phyloP scores from a whole-genome alignment of 2,888 invertebrate genomes.

The Himalopsyche japonica region DNA sequence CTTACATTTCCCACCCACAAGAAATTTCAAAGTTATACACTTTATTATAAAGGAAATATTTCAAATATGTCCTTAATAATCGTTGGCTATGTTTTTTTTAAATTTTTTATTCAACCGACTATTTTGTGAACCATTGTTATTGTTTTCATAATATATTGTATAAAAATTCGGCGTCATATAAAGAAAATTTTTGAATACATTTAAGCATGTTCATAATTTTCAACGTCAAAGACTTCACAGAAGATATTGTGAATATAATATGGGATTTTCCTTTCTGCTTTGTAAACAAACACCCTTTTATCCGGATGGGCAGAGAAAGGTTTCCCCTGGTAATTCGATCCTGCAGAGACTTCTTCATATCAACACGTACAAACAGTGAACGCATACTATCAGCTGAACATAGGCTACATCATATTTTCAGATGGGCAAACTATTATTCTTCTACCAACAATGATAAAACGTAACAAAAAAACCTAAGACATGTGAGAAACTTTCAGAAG shows the following conservation, averaged over 20 bases:
- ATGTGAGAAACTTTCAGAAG: too few relatives aligned
- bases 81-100: too few relatives aligned
- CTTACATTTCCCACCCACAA: too few relatives aligned
- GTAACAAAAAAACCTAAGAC: too few relatives aligned
- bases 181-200: background rate
- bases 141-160: background rate
- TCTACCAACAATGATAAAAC: too few relatives aligned
- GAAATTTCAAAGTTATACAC: too few relatives aligned
- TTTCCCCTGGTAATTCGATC: background rate
- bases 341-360: background rate
- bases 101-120: too few relatives aligned
- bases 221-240: background rate
- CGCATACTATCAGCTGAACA: background rate
- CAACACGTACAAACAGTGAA: background rate
- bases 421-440: too few relatives aligned
- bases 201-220: background rate
- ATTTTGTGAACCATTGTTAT: too few relatives aligned
- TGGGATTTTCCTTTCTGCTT: background rate
- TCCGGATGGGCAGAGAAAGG: background rate
- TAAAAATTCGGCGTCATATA: background rate
- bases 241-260: background rate
- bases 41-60: too few relatives aligned
- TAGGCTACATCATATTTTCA: background rate
- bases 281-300: background rate
- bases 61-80: too few relatives aligned